A percentile compares a stretch with the other conserved stretches of the same genome.
phyloP scores from a whole-genome alignment of 2,797 vertebrate genomes.

The Acomys russatus region DNA sequence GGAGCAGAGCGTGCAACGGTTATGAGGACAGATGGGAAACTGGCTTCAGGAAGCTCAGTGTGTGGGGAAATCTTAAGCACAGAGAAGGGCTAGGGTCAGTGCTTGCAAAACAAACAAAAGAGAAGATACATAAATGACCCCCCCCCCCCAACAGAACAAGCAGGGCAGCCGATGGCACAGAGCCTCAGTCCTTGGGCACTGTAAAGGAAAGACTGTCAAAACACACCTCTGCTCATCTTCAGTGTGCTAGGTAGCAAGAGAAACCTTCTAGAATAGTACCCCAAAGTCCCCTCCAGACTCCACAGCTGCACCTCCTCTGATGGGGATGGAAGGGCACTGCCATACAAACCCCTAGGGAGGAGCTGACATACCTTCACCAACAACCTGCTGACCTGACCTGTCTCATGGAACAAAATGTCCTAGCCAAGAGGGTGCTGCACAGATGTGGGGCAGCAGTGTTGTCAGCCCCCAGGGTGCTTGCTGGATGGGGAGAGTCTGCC shows the following conservation, averaged over 20 bases:
- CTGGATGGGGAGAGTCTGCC: not conserved
- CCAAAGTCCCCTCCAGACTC: not conserved
- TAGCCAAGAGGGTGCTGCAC: not conserved
- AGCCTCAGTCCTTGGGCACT: not conserved
- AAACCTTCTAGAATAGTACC: not conserved
- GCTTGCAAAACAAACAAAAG: not conserved
- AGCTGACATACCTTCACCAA: not conserved
- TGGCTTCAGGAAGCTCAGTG: not conserved
- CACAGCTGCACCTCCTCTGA: not conserved
- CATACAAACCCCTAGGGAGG: not conserved
- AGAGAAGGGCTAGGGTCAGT: no score
- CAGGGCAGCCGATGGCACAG: not conserved
- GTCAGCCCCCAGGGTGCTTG: not conserved
- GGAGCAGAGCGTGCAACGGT: no score
- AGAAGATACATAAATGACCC: no score
- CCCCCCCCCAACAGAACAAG: not conserved
- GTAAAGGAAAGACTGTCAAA: not conserved
- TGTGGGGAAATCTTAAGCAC: not conserved
- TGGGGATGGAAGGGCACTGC: not conserved
- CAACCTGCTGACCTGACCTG: not conserved
- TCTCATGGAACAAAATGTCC: not conserved
- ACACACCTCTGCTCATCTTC: not conserved
- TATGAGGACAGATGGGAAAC: not conserved
- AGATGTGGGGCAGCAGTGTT: rapidly evolving
- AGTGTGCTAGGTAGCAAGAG: not conserved